A percentile compares a stretch with the other conserved stretches of the same genome.
These are phyloP conservation scores for Ascidia mentula DNA, from an alignment of 23 tunicate species.

Conservation along the genomic window DNA sequence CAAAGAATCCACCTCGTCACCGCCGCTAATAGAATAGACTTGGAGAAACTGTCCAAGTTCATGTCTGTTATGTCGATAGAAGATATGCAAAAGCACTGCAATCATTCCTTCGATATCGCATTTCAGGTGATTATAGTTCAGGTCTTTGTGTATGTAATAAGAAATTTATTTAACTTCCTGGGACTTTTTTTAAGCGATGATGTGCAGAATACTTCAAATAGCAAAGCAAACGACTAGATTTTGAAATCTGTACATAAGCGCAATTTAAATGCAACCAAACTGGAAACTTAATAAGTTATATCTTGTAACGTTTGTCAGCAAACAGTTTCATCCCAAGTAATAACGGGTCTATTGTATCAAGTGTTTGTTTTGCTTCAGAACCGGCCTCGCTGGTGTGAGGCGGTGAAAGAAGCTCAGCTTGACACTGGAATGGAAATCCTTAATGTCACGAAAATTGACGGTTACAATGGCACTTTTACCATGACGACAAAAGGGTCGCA, in stretches of 20 bases:
- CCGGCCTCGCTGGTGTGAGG: not conserved
- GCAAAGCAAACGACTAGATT: too few relatives aligned
- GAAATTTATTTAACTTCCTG: too few relatives aligned
- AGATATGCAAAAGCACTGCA: not conserved
- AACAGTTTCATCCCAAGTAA: too few relatives aligned
- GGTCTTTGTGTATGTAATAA: too few relatives aligned
- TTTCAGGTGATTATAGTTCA: not conserved
- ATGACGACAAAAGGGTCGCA: not conserved
- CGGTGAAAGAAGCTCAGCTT: not conserved
- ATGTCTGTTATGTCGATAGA: slow-evolving; percentile 4
- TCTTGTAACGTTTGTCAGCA: too few relatives aligned
- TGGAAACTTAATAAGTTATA: too few relatives aligned
- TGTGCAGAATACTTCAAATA: too few relatives aligned
- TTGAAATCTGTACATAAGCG: too few relatives aligned
- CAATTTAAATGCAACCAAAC: too few relatives aligned
- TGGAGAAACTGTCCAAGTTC: not conserved
- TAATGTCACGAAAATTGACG: not conserved
- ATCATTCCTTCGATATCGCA: not conserved
- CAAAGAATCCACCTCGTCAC: not conserved
- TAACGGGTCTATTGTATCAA: too few relatives aligned
- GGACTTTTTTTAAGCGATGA: too few relatives aligned
- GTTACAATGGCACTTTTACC: not conserved
- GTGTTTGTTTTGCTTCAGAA: not conserved
- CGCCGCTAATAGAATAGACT: not conserved
- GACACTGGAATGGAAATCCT: slow-evolving; percentile 3